Conservation (phyloP, 2,797 vertebrate species). For the Mormyrops boulengeri region DNA sequence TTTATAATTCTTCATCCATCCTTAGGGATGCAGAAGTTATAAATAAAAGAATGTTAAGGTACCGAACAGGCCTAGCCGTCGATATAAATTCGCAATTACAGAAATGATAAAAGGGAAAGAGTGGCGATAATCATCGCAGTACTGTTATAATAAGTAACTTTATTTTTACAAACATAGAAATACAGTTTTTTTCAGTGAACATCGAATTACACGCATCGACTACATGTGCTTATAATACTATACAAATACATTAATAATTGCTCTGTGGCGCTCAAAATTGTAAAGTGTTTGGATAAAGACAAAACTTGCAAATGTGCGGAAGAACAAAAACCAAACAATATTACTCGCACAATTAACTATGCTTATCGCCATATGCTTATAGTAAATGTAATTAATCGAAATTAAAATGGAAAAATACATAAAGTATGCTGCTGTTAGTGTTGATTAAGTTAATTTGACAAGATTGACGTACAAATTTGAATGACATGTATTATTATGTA, state of each 20-base stretch:
- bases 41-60: not conserved
- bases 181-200: not conserved
- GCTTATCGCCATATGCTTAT: not conserved
- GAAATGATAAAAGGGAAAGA: not conserved
- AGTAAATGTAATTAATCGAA: not conserved
- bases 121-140: not conserved
- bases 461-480: constrained; percentile 1
- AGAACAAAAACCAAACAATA: not conserved
- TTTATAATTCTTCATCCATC: not conserved
- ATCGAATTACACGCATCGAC: not conserved
- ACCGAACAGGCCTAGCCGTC: not conserved
- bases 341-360: not conserved
- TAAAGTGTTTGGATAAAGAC: not conserved
- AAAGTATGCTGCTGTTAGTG: not conserved
- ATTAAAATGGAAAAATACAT: not conserved
- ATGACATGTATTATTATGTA: not conserved
- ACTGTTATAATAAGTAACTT: not conserved
- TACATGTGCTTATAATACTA: not conserved
- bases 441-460: not conserved
- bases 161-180: not conserved
- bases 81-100: not conserved
- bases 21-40: not conserved
- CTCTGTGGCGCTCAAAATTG: not conserved
- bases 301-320: not conserved
- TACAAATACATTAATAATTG: not conserved